These are phyloP conservation scores for Microctonus aethiopoides DNA, from an alignment of 2,888 invertebrate species.

Conservation along the genomic window DNA sequence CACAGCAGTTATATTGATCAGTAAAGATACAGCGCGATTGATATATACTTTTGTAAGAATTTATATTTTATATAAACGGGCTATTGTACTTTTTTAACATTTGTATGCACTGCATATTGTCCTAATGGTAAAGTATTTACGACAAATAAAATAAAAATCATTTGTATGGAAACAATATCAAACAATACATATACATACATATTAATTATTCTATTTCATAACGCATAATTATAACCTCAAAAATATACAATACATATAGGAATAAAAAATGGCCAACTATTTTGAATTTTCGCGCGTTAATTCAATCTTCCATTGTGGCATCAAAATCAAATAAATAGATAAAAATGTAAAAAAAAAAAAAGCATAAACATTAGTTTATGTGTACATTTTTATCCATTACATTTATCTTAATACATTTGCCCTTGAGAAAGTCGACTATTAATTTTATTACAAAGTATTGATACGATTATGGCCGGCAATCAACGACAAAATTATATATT, in stretches of 20 bases:
- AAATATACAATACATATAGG: neutral
- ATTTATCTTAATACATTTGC: too few species aligned
- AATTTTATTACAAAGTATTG: too few species aligned
- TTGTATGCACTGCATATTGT: slow-evolving; percentile 62
- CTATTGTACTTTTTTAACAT: slow-evolving; percentile 66
- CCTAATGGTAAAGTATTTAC: slow-evolving; percentile 59
- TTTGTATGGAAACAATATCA: slow-evolving; percentile 53
- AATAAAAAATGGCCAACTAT: too few species aligned
- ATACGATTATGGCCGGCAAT: too few species aligned
- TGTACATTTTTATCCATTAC: too few species aligned
- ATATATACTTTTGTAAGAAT: slow-evolving; percentile 62
- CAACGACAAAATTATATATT: too few species aligned
- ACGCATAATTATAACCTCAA: neutral
- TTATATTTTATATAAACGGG: slow-evolving; percentile 66
- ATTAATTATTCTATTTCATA: neutral
- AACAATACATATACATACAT: too few species aligned
- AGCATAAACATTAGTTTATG: too few species aligned
- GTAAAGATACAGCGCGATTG: slow-evolving; percentile 41
- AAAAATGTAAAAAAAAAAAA: too few species aligned
- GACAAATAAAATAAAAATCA: slow-evolving; percentile 55
- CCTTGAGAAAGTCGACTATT: too few species aligned
- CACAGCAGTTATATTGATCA: slow-evolving; percentile 34
- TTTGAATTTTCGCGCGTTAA: slow-evolving; percentile 12
- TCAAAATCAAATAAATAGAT: too few species aligned
- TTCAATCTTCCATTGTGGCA: too few species aligned